These are phyloP conservation scores for Ascidia mentula DNA, from an alignment of 23 tunicate species.

Conservation along the genomic window DNA sequence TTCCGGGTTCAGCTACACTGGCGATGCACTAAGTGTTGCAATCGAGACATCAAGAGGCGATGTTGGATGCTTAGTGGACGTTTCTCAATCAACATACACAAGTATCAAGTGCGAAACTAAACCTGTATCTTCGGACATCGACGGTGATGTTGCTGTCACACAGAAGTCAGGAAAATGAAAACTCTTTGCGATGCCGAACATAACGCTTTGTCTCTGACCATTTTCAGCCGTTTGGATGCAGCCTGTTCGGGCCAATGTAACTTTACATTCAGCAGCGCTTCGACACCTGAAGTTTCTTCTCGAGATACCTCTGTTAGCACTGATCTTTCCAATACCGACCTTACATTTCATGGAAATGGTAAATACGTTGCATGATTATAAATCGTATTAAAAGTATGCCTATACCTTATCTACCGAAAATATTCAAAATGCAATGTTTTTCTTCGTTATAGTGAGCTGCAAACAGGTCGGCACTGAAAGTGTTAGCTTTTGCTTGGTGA, in stretches of 20 bases:
- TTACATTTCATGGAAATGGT: slow-evolving; percentile 34
- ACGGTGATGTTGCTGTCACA: background rate
- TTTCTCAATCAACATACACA: slow-evolving; percentile 3
- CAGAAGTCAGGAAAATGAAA: background rate
- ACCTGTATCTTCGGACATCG: background rate
- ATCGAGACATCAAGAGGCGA: too few species aligned
- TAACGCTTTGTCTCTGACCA: too few species aligned
- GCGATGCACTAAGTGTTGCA: too few species aligned
- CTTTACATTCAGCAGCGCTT: slow-evolving; percentile 16
- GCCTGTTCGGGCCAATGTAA: slow-evolving; percentile 42
- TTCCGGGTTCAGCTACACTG: too few species aligned
- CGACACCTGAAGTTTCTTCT: slow-evolving; percentile 41
- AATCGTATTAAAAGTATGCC: too few species aligned
- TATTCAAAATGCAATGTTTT: too few species aligned
- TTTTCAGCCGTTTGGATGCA: slow-evolving; percentile 31
- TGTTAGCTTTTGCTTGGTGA: too few species aligned
- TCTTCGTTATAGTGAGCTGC: too few species aligned
- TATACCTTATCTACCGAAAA: too few species aligned
- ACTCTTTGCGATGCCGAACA: too few species aligned
- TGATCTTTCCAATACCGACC: background rate
- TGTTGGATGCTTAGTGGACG: background rate
- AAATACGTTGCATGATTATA: too few species aligned
- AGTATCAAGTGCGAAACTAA: slow-evolving; percentile 7
- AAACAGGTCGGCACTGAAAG: too few species aligned
- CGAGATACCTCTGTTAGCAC: background rate